These are phyloP conservation scores for Beaufortia kweichowensis DNA, from an alignment of 2,113 vertebrate species.

Conservation along the genomic window DNA sequence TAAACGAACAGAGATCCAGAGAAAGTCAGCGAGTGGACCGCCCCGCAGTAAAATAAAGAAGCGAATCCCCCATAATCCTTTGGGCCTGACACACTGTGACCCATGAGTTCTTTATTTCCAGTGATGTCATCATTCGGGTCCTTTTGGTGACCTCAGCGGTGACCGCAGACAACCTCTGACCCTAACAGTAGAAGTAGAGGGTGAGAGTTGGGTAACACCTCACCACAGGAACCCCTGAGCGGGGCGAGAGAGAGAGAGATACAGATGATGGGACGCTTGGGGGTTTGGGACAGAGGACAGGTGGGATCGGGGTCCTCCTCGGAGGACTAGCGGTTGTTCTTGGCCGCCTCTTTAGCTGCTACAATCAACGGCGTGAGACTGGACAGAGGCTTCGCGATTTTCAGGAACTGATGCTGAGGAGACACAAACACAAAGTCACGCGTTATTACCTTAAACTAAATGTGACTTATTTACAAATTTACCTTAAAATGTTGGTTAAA, in stretches of 20 bases:
- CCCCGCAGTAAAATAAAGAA: constrained; percentile 26
- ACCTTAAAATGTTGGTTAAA: too few relatives aligned
- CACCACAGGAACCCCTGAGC: constrained; percentile 46
- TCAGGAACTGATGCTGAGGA: constrained; percentile 91
- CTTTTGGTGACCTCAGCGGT: not conserved
- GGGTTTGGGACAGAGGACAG: constrained; percentile 6
- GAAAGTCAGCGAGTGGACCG: not conserved
- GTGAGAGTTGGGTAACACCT: constrained; percentile 44
- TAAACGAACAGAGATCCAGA: constrained; percentile 7
- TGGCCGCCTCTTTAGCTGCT: constrained; percentile 92
- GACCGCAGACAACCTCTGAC: not conserved
- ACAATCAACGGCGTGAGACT: constrained; percentile 96
- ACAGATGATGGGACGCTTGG: constrained; percentile 9
- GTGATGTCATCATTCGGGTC: constrained; percentile 4
- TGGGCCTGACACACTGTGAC: constrained; percentile 14
- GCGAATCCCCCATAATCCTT: constrained; percentile 17
- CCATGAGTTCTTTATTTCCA: constrained; percentile 3
- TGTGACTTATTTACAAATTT: too few relatives aligned
- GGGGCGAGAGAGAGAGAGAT: constrained; percentile 14
- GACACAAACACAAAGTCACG: not conserved
- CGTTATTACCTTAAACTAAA: not conserved
- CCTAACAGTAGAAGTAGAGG: constrained; percentile 23
- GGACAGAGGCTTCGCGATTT: constrained; percentile 93
- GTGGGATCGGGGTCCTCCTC: constrained; percentile 29
- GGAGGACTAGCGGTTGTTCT: constrained; percentile 84